These are phyloP conservation scores for Ciconia stormi DNA, from an alignment of 2,113 vertebrate genomes.

Conservation along the genomic window DNA sequence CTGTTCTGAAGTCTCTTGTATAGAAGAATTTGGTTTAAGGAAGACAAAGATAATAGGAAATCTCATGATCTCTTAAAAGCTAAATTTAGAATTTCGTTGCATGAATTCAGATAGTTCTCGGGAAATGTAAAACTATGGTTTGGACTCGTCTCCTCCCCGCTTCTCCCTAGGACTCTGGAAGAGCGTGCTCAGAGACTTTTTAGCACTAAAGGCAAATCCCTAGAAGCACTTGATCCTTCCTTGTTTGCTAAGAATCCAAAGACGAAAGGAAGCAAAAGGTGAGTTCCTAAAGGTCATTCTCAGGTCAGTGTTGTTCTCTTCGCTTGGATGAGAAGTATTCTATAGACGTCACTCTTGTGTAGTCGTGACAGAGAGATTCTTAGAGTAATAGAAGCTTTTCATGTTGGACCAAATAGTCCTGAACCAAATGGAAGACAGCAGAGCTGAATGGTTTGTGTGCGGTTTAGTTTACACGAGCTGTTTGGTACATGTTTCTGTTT, in stretches of 20 bases:
- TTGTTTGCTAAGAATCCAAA: constrained; percentile 97
- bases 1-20: background rate
- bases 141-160: background rate
- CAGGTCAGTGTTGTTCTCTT: background rate
- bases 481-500: background rate
- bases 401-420: background rate
- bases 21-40: background rate
- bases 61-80: background rate
- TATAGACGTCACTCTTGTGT: background rate
- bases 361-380: background rate
- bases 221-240: constrained; percentile 91
- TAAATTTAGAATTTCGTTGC: background rate
- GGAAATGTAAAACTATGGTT: background rate
- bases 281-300: background rate
- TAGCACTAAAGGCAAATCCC: constrained; percentile 95
- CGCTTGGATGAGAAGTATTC: background rate
- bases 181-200: constrained; percentile 95
- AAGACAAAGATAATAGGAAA: background rate
- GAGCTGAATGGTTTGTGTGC: background rate
- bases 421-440: background rate
- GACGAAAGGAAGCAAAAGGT: constrained; percentile 95
- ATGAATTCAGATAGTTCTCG: background rate
- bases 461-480: background rate
- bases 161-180: constrained; percentile 86
- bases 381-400: background rate